A percentile compares a stretch with the other conserved stretches of the same genome.
phyloP scores from a whole-genome alignment of 2,113 vertebrate genomes.

The Nycticebus coucang region DNA sequence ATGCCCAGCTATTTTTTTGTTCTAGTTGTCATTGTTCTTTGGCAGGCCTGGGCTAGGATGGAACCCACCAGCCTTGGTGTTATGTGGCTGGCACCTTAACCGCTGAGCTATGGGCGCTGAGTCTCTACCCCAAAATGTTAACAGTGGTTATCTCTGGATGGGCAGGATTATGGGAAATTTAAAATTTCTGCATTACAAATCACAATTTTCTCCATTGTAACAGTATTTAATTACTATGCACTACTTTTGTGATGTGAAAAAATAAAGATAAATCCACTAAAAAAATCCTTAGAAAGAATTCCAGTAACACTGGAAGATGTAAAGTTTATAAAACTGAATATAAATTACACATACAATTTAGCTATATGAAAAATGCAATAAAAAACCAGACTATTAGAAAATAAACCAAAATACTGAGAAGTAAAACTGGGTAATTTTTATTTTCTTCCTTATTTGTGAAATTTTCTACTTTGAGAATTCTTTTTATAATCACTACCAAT shows the following conservation, averaged over 20 bases:
- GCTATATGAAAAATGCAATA: not conserved
- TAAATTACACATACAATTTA: slow-evolving; percentile 11
- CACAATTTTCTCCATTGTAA: not conserved
- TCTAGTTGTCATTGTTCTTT: too few relatives aligned
- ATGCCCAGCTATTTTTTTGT: too few relatives aligned
- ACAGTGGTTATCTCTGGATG: not conserved
- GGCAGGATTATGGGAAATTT: not conserved
- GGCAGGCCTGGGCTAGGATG: too few relatives aligned
- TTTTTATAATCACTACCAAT: not conserved
- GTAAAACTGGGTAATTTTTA: not conserved
- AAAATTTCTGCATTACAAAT: not conserved
- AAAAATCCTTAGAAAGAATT: not conserved
- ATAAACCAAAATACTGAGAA: not conserved
- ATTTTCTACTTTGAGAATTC: not conserved
- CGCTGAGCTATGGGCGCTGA: too few relatives aligned
- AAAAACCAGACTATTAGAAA: not conserved
- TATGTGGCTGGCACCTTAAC: too few relatives aligned
- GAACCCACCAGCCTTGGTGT: too few relatives aligned
- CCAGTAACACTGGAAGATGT: not conserved
- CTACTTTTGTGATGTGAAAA: not conserved
- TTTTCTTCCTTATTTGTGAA: not conserved
- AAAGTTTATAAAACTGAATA: not conserved
- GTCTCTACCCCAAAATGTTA: not conserved
- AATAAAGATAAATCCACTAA: not conserved
- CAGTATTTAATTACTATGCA: not conserved